Evolutionary conservation across 2,888 invertebrate genomes (phyloP).

Genomic region (Argyresthia albistria): DNA sequence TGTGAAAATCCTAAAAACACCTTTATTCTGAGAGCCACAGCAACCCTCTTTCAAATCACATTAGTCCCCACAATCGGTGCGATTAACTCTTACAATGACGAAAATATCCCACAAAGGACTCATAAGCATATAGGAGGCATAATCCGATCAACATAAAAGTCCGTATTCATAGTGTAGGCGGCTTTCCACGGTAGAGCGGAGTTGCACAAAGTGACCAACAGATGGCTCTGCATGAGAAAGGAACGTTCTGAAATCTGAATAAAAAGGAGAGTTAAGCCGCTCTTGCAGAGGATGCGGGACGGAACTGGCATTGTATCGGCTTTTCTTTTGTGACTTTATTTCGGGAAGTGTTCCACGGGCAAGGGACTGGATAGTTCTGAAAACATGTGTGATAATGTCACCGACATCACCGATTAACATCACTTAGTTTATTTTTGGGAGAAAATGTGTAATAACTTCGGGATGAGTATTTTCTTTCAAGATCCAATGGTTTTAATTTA

Average conservation of each 20-base stretch:
- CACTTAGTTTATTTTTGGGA: no score
- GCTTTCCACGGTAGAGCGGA: conserved; percentile 21
- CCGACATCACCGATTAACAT: no score
- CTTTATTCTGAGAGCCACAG: not conserved
- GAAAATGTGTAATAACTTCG: no score
- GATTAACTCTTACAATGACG: conserved; percentile 40
- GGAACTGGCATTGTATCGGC: no score
- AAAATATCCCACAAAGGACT: conserved; percentile 51
- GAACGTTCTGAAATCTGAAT: conserved; percentile 32
- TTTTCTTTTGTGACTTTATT: no score
- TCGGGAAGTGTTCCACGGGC: no score
- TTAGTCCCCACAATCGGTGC: conserved; percentile 30
- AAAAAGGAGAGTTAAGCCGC: conserved; percentile 17
- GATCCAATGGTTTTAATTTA: no score
- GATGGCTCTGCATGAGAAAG: conserved; percentile 41
- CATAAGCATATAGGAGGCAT: conserved; percentile 57
- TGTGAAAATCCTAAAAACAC: not conserved
- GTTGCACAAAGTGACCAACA: conserved; percentile 54
- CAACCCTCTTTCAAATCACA: conserved; percentile 8
- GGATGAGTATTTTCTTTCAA: no score
- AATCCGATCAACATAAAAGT: conserved; percentile 66
- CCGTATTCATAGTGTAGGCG: not conserved
- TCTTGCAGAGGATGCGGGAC: no score
- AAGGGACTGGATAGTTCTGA: no score
- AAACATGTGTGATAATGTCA: no score